Percentiles rank a stretch among this genome's conserved stretches.
Evolutionary conservation across 2,797 vertebrate genomes (phyloP).

Genomic region (Leptoclinus maculatus): DNA sequence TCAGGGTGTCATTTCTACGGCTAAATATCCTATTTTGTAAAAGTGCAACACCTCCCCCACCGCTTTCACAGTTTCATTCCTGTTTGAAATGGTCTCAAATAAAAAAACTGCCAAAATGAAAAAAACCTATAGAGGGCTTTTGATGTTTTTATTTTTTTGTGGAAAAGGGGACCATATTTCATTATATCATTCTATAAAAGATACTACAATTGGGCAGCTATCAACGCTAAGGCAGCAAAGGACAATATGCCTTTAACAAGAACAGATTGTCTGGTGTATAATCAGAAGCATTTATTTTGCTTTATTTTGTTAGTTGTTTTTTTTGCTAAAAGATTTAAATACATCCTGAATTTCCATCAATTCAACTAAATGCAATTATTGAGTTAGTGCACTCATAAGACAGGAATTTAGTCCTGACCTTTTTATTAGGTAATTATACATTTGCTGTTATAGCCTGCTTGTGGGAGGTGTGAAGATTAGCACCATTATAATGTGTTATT

Average conservation of each 20-base stretch:
- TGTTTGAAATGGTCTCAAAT: not conserved
- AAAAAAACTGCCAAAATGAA: not conserved
- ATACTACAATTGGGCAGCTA: not conserved
- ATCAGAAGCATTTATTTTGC: not conserved
- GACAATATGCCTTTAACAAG: not conserved
- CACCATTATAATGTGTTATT: not conserved
- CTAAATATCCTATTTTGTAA: not conserved
- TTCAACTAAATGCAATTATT: not conserved
- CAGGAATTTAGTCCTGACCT: not conserved
- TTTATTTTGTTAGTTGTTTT: not conserved
- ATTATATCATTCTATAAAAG: not conserved
- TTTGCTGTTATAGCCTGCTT: not conserved
- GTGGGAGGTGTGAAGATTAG: not conserved
- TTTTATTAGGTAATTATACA: not conserved
- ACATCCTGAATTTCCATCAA: not conserved
- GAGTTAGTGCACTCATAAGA: not conserved
- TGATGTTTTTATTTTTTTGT: not conserved
- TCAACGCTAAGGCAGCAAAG: not conserved
- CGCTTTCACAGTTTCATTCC: not conserved
- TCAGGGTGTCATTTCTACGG: not conserved
- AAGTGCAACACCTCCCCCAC: not conserved
- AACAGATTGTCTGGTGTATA: not conserved
- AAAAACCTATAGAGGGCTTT: not conserved
- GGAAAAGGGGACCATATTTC: not conserved
- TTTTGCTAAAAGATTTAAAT: not conserved